Evolutionary conservation across 2,797 vertebrate species (phyloP).

Genomic region (Neopelma chrysocephalum): DNA sequence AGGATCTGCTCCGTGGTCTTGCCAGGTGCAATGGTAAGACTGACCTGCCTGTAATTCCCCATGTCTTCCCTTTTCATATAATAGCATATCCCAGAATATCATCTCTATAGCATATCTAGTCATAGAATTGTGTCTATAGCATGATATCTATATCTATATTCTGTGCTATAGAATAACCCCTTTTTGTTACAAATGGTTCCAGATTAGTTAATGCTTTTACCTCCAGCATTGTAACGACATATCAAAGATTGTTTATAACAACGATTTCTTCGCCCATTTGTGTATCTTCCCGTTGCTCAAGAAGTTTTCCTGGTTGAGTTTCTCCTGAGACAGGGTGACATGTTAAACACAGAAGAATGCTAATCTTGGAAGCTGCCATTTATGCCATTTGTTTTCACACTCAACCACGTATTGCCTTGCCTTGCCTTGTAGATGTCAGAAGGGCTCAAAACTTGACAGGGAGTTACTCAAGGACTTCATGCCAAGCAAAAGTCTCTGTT

Average conservation of each 20-base stretch:
- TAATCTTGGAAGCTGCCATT: neutral
- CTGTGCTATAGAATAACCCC: neutral
- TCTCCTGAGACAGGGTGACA: neutral
- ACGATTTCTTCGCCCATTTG: neutral
- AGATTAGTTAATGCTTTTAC: neutral
- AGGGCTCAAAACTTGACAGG: neutral
- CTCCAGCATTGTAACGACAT: neutral
- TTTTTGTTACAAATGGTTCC: neutral
- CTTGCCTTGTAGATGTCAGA: neutral
- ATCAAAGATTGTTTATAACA: neutral
- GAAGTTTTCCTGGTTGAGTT: neutral
- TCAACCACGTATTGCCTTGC: neutral
- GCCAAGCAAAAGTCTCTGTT: neutral
- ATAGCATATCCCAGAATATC: neutral
- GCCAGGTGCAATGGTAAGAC: neutral
- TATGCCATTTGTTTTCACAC: neutral
- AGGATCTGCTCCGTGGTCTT: neutral
- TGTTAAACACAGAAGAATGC: neutral
- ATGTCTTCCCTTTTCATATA: neutral
- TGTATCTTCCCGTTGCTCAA: neutral
- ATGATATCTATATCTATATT: neutral
- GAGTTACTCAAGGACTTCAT: neutral
- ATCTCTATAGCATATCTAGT: neutral
- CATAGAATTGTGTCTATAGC: neutral
- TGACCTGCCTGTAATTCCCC: neutral